Evolutionary conservation across 1,140 invertebrate genomes (phyloP), one percentile per base, ranked within the genome.

Genomic region (Nautilus pompilius): DNA sequence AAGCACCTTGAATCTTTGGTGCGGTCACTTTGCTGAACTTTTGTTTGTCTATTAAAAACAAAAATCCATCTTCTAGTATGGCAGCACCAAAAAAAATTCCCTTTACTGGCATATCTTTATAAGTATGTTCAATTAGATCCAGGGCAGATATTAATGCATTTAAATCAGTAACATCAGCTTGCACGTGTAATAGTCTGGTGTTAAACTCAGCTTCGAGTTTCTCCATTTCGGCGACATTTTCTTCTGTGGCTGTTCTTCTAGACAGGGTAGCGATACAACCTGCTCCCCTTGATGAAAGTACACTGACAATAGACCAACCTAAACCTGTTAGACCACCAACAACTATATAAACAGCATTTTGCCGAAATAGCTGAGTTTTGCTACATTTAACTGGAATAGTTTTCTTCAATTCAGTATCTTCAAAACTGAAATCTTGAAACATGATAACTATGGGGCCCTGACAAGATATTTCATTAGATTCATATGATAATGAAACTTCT

Each of bases 81-180:
- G 54, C 62, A n/a, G 66, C 66, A 22, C 62, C 62, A 51, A 61
- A 58, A 54, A 68, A 68, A n/a, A 68, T 54, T 34, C 66, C 66
- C 17, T 54, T 57, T 1, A 65, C 13, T 1, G 48, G 10, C 22
- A 41, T 5, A 3, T 26, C 17, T 22, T 32, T 22, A 2, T 13
- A 10, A 2, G 1, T 1, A 3, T 45, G 20, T 4, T 3, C 10
- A 28, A 66, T 22, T 32, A 51, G 30, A 58, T 59, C 22, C 3
- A 67, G 1, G 3, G 56, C 61, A 45, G 5, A 3, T 29, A 17
- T 2, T 15, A 67, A 2, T 10, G 60, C 62, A 2, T 28, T 45
- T 17, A 49, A 46, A 48, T 67, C 51, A 1, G 60, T 28, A 13
- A 67, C 61, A 58, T 67, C 61, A 3, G 36, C 64, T 57, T 33